phyloP scores from a whole-genome alignment of 2,113 vertebrate species.

The Heloderma charlesbogerti region DNA sequence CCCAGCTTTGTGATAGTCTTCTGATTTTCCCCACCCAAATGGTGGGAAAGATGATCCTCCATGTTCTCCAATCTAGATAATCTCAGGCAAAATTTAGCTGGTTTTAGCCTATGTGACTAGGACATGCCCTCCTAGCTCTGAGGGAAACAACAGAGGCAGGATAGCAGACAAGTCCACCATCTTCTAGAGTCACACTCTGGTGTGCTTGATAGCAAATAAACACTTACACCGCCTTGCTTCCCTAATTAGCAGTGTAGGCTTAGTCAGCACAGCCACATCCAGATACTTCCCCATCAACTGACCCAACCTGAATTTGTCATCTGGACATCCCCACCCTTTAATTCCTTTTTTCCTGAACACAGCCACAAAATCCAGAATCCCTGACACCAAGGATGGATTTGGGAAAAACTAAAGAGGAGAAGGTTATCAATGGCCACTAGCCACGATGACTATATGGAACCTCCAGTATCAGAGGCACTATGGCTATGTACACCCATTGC shows the following conservation, averaged over 20 bases:
- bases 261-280: neutral
- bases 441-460: too few relatives aligned
- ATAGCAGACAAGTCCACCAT: neutral
- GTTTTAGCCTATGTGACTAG: neutral
- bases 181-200: neutral
- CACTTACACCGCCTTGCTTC: conserved; percentile 14
- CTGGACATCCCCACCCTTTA: conserved; percentile 25
- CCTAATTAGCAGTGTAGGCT: conserved; percentile 7
- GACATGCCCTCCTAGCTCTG: conserved; percentile 9
- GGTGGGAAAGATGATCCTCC: conserved; percentile 20
- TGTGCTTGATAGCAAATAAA: neutral
- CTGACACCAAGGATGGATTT: neutral
- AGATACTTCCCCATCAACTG: conserved; percentile 31
- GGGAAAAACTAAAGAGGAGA: neutral
- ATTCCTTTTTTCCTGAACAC: conserved; percentile 15
- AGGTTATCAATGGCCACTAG: too few relatives aligned
- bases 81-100: neutral
- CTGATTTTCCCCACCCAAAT: conserved; percentile 30
- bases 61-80: conserved; percentile 16
- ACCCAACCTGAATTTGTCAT: conserved; percentile 15
- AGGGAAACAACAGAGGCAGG: neutral
- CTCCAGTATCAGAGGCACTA: too few relatives aligned
- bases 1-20: conserved; percentile 42
- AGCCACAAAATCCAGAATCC: neutral
- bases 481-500: too few relatives aligned